phyloP scores from a whole-genome alignment of 2,797 vertebrate species.

The Sebastes diploproa region DNA sequence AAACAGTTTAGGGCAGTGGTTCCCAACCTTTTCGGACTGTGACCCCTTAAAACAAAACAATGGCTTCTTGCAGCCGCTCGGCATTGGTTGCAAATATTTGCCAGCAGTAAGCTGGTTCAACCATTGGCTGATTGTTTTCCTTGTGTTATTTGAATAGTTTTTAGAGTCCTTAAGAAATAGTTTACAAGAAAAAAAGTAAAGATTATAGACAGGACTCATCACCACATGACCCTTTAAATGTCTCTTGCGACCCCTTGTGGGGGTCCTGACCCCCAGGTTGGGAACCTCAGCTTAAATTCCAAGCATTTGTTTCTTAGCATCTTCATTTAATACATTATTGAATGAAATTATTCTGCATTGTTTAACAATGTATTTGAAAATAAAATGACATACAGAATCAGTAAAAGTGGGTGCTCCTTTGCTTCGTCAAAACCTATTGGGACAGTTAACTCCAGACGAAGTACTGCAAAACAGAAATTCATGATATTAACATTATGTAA shows the following conservation, averaged over 20 bases:
- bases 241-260: no score
- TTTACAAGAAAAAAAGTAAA: background rate
- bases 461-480: constrained; percentile 57
- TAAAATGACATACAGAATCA: constrained; percentile 74
- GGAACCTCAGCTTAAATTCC: background rate
- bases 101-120: background rate
- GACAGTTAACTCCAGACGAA: constrained; percentile 75
- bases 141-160: background rate
- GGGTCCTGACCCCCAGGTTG: background rate
- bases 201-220: background rate
- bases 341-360: background rate
- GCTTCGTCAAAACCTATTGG: constrained; percentile 75
- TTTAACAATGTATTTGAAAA: background rate
- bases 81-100: background rate
- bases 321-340: background rate
- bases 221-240: background rate
- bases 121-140: background rate
- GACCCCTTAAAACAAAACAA: background rate
- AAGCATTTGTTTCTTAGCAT: background rate
- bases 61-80: background rate
- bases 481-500: background rate
- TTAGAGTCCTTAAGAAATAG: background rate
- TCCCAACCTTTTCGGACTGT: background rate
- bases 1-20: background rate
- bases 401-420: constrained; percentile 70